phyloP scores from a whole-genome alignment of 2,113 vertebrate genomes.

The Callopanchax toddi region DNA sequence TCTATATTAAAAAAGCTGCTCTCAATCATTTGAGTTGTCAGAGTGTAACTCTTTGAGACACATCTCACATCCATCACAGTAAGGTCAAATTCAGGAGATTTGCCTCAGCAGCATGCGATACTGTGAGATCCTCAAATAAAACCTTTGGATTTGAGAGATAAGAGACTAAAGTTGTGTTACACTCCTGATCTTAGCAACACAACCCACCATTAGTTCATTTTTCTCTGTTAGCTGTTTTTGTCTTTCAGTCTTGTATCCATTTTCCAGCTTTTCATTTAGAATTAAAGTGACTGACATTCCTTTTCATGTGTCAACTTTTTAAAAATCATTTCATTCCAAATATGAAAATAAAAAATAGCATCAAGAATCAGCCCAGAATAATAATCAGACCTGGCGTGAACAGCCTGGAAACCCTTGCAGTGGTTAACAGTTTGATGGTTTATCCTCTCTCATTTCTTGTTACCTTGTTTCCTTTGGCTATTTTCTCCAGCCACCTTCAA shows the following conservation, averaged over 20 bases:
- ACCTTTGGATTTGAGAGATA: no score
- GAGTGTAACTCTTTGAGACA: no score
- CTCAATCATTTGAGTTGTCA: no score
- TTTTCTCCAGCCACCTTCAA: constrained; percentile 26
- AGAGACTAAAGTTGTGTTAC: not conserved
- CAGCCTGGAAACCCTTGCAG: not conserved
- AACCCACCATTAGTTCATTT: not conserved
- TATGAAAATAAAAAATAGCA: not conserved
- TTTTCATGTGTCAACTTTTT: constrained; percentile 6
- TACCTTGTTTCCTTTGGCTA: constrained; percentile 25
- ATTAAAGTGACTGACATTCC: not conserved
- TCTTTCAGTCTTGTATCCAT: not conserved
- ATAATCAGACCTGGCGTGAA: not conserved
- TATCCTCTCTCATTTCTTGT: constrained; percentile 18
- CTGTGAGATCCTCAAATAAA: no score
- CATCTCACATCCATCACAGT: no score
- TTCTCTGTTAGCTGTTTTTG: constrained; percentile 4
- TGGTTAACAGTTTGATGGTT: constrained; percentile 21
- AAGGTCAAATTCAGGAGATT: no score
- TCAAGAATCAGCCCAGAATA: constrained; percentile 9
- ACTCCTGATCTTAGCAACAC: constrained; percentile 1
- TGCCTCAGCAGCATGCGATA: no score
- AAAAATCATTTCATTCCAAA: constrained; percentile 4
- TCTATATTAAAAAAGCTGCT: no score
- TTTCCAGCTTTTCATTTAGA: not conserved